Evolutionary conservation across 1,140 invertebrate genomes (phyloP).

Genomic region (Eufriesea mexicana): DNA sequence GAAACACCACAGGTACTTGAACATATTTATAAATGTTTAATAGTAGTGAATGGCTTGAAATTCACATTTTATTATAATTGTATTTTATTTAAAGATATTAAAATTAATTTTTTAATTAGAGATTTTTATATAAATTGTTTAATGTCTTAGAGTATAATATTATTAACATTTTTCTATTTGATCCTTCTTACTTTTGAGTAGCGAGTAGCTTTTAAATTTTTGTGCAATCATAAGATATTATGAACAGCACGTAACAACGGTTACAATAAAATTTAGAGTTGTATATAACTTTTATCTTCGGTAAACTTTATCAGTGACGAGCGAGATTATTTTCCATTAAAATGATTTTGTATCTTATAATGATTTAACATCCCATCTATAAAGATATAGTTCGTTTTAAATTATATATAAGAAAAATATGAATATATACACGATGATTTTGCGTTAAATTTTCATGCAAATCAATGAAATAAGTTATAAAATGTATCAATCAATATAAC

Average conservation of each 20-base stretch:
- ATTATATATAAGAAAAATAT: not conserved
- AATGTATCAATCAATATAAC: not conserved
- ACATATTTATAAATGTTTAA: not conserved
- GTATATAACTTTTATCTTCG: not conserved
- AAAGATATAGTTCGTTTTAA: not conserved
- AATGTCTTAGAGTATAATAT: too few relatives aligned
- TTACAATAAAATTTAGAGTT: not conserved
- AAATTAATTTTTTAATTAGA: not conserved
- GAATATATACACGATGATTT: not conserved
- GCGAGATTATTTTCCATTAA: not conserved
- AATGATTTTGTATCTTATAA: not conserved
- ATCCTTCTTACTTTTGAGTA: not conserved
- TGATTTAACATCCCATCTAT: too few relatives aligned
- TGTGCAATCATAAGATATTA: not conserved
- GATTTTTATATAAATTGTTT: not conserved
- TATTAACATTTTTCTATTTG: not conserved
- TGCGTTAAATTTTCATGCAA: not conserved
- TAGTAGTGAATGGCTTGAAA: not conserved
- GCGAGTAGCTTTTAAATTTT: not conserved
- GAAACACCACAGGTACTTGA: constrained; percentile 10
- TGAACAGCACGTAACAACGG: not conserved
- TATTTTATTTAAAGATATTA: not conserved
- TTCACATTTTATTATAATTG: not conserved
- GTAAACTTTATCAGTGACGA: too few relatives aligned
- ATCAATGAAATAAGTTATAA: not conserved